These are phyloP conservation scores for Anadara kagoshimensis DNA, from an alignment of 1,140 invertebrate species.

Conservation along the genomic window DNA sequence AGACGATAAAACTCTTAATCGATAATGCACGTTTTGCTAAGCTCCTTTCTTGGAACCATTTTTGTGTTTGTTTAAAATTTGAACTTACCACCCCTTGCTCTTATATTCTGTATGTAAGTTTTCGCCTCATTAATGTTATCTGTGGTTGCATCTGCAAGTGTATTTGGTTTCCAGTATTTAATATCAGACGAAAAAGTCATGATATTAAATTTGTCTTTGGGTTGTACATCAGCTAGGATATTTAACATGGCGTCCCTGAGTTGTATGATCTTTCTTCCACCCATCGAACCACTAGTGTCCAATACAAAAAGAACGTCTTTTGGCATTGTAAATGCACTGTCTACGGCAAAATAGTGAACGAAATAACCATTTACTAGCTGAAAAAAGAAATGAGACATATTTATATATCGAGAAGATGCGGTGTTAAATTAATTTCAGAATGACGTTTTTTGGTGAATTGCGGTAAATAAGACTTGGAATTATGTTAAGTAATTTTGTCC, in stretches of 20 bases:
- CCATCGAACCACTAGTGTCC: conserved; percentile 84
- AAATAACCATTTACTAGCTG: conserved; percentile 85
- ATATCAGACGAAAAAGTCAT: conserved; percentile 77
- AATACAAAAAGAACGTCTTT: conserved; percentile 84
- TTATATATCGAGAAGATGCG: neutral
- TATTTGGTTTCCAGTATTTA: conserved; percentile 46
- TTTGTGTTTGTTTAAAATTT: too few relatives aligned
- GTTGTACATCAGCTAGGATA: conserved; percentile 79
- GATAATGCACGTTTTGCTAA: too few relatives aligned
- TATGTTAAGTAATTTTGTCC: too few relatives aligned
- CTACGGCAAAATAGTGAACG: conserved; percentile 84
- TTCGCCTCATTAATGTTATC: conserved; percentile 35
- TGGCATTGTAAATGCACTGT: conserved; percentile 75
- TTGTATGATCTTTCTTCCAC: conserved; percentile 78
- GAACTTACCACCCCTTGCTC: conserved; percentile 52
- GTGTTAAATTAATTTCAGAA: too few relatives aligned
- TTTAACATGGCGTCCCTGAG: conserved; percentile 80
- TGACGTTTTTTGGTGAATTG: too few relatives aligned
- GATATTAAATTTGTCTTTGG: conserved; percentile 81
- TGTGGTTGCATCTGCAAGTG: conserved; percentile 34
- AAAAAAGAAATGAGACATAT: conserved; percentile 2
- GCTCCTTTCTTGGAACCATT: too few relatives aligned
- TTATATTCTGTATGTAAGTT: conserved; percentile 35
- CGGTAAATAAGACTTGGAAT: too few relatives aligned
- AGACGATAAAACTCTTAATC: too few relatives aligned